phyloP scores from a whole-genome alignment of 2,888 invertebrate genomes.

The Megaustenia siamemsis region DNA sequence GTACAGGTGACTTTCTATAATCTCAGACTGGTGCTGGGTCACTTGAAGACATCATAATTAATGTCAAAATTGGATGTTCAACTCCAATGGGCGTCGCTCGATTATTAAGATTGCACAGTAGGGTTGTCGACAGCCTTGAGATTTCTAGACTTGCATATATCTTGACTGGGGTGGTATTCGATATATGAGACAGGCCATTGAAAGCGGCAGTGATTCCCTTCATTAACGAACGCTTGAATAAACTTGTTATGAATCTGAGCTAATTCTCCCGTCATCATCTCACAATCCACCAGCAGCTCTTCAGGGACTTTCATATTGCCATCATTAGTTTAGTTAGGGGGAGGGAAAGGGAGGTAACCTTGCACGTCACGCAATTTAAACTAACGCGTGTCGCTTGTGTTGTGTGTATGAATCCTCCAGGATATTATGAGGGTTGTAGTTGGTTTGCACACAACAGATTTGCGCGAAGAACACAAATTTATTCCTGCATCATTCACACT shows the following conservation, averaged over 20 bases:
- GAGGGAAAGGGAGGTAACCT: not conserved
- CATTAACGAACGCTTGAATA: constrained; percentile 19
- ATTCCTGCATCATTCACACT: not conserved
- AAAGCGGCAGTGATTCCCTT: not conserved
- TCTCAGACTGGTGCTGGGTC: not conserved
- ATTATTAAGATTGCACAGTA: not conserved
- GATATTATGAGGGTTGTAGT: not conserved
- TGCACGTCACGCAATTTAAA: not conserved
- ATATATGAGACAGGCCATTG: not conserved
- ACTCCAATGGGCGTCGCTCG: constrained; percentile 1
- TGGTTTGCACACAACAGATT: not conserved
- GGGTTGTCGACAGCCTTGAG: not conserved
- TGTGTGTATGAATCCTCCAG: too few relatives aligned
- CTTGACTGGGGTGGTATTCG: not conserved
- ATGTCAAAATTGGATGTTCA: not conserved
- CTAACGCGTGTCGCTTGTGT: not conserved
- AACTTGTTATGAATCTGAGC: not conserved
- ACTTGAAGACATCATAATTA: constrained; percentile 44
- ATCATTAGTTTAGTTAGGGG: constrained; percentile 25
- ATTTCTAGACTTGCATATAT: not conserved
- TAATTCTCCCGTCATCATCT: not conserved
- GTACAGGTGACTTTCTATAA: constrained; percentile 28
- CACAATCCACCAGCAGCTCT: constrained; percentile 8
- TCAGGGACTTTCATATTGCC: constrained; percentile 9
- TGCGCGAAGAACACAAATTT: not conserved